Evolutionary conservation across 2,797 vertebrate species (phyloP).

Genomic region (Tamandua tetradactyla): DNA sequence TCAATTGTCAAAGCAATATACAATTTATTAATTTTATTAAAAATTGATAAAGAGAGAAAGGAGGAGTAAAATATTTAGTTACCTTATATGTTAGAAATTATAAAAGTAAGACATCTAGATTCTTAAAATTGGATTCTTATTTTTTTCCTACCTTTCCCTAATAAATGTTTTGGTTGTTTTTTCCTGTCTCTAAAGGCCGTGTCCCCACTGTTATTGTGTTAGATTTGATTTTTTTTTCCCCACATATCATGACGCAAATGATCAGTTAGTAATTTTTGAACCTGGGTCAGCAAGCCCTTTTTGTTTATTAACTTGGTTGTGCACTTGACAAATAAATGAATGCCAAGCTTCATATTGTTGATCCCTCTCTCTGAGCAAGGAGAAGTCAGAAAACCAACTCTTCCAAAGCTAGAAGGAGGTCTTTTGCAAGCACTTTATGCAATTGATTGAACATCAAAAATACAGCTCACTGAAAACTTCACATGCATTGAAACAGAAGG

Average conservation of each 20-base stretch:
- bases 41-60: not conserved
- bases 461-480: not conserved
- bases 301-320: not conserved
- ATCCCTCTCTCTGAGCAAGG: not conserved
- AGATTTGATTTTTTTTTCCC: not conserved
- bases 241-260: slow-evolving; percentile 11
- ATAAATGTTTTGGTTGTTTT: not conserved
- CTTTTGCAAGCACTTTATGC: not conserved
- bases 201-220: not conserved
- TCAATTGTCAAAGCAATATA: not conserved
- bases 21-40: not conserved
- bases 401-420: not conserved
- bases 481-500: not conserved
- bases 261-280: slow-evolving; percentile 9
- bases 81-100: not conserved
- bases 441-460: not conserved
- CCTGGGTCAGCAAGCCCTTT: not conserved
- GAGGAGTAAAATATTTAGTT: not conserved
- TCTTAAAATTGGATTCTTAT: not conserved
- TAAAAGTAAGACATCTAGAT: not conserved
- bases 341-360: not conserved
- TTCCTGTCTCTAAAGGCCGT: not conserved
- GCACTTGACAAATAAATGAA: not conserved
- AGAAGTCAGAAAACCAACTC: not conserved
- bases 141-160: not conserved